phyloP scores from a whole-genome alignment of 2,888 invertebrate genomes.

The Hydraecia micacea region DNA sequence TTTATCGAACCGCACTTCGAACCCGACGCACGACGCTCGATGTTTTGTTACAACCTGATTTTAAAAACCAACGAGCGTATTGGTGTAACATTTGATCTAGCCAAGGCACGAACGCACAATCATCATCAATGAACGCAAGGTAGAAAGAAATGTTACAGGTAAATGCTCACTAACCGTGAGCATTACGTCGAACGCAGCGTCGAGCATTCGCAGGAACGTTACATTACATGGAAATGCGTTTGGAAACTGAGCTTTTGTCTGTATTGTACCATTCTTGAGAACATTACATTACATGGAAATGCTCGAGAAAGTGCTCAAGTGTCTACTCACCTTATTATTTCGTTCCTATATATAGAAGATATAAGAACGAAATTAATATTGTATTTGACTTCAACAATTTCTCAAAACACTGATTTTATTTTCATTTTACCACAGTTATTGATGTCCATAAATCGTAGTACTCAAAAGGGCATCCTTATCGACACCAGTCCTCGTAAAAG shows the following conservation, averaged over 20 bases:
- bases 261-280: no score
- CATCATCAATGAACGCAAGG: neutral
- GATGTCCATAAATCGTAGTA: slow-evolving; percentile 58
- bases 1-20: neutral
- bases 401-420: slow-evolving; percentile 19
- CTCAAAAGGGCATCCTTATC: slow-evolving; percentile 78
- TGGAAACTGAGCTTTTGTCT: no score
- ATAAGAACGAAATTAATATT: neutral
- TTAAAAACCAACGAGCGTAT: neutral
- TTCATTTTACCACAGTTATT: slow-evolving; percentile 37
- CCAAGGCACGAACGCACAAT: neutral
- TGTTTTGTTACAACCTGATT: neutral
- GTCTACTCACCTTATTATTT: neutral
- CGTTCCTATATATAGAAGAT: neutral
- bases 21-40: neutral
- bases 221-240: neutral
- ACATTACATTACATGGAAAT: no score
- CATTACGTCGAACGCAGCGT: neutral
- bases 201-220: neutral
- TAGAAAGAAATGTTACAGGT: neutral
- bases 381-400: slow-evolving; percentile 1
- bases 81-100: neutral
- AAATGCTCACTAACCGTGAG: neutral
- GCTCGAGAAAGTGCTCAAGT: no score
- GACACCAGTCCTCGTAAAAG: slow-evolving; percentile 77